Percentiles rank a stretch among this genome's conserved stretches.
Evolutionary conservation across 2,797 vertebrate genomes (phyloP).

Genomic region (Smutsia gigantea): DNA sequence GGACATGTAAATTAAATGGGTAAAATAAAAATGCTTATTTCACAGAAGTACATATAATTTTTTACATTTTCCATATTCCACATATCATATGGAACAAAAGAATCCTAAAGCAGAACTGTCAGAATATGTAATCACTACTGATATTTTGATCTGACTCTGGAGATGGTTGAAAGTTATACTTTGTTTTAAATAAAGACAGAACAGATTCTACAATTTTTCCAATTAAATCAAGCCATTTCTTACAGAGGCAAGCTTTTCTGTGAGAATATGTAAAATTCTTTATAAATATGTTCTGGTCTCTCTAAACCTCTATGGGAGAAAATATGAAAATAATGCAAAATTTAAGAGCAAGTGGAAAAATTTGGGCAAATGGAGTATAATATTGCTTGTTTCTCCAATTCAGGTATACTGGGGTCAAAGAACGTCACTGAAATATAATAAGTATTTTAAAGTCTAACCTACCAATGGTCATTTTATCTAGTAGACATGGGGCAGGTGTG

Average conservation of each 20-base stretch:
- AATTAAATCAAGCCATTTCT: neutral
- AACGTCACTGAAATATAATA: slow-evolving; percentile 14
- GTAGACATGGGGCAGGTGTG: neutral
- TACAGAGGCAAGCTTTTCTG: neutral
- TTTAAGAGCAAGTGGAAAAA: neutral
- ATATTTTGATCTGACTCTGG: neutral
- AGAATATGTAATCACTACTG: neutral
- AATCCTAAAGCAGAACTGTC: neutral
- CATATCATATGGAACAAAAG: neutral
- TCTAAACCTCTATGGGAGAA: neutral
- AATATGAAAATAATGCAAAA: slow-evolving; percentile 28
- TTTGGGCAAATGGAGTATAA: neutral
- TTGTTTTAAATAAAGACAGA: neutral
- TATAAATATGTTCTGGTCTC: slow-evolving; percentile 18
- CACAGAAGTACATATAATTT: slow-evolving; percentile 37
- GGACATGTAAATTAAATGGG: neutral
- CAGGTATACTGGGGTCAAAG: neutral
- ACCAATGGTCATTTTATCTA: neutral
- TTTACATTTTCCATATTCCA: slow-evolving; percentile 10
- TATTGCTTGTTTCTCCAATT: neutral
- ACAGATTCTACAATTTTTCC: slow-evolving; percentile 2
- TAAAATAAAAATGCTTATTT: neutral
- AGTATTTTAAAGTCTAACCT: neutral
- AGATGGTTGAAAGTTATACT: slow-evolving; percentile 8
- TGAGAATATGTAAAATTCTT: neutral